phyloP scores from a whole-genome alignment of 2,797 vertebrate genomes.

The Miichthys miiuy region DNA sequence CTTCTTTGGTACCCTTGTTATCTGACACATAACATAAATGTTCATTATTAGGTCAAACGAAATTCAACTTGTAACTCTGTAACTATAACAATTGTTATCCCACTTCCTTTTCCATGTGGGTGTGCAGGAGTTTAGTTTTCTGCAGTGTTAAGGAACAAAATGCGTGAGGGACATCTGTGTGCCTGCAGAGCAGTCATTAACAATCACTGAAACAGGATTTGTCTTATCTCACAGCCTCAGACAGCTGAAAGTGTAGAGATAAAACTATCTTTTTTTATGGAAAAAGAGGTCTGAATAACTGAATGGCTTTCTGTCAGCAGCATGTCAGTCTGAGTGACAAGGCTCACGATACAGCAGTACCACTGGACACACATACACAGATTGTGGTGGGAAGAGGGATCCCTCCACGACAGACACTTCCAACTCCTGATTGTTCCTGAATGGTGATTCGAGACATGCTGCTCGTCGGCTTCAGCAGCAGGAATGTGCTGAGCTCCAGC shows the following conservation, averaged over 20 bases:
- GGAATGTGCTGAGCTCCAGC: slow-evolving; percentile 60
- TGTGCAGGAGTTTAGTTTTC: background rate
- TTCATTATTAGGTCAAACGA: background rate
- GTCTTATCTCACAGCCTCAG: slow-evolving; percentile 5
- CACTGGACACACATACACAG: slow-evolving; percentile 8
- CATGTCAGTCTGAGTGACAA: slow-evolving; percentile 25
- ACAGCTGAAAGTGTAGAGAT: background rate
- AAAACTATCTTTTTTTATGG: slow-evolving; percentile 26
- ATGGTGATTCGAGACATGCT: slow-evolving; percentile 53
- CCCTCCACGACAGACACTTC: slow-evolving; percentile 52
- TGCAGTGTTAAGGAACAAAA: slow-evolving; percentile 7
- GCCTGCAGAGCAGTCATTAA: background rate
- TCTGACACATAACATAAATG: background rate
- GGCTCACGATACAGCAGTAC: slow-evolving; percentile 29
- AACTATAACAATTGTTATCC: background rate
- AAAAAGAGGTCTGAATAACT: slow-evolving; percentile 20
- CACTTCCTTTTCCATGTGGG: background rate
- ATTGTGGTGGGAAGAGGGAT: slow-evolving; percentile 40
- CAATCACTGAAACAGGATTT: slow-evolving; percentile 24
- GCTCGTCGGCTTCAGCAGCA: slow-evolving; percentile 51
- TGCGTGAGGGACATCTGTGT: background rate
- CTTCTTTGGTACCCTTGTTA: background rate
- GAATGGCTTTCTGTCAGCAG: slow-evolving; percentile 34
- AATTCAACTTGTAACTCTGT: background rate
- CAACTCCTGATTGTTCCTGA: slow-evolving; percentile 49